A percentile compares a stretch with the other conserved stretches of the same genome.
phyloP scores from a whole-genome alignment of 2,888 invertebrate species.

The Macrosoma leucophasiata region DNA sequence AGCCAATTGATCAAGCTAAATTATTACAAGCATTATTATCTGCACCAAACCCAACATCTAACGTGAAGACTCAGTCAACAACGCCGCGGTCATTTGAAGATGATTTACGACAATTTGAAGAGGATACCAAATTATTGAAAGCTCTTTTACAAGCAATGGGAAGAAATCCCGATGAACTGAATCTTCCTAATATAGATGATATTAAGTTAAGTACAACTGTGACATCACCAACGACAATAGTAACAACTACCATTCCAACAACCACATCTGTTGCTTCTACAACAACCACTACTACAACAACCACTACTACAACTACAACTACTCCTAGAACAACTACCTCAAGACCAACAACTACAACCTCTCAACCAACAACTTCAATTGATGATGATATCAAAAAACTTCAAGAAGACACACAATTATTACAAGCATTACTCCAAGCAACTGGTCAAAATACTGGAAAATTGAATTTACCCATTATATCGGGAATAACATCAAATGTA shows the following conservation, averaged over 20 bases:
- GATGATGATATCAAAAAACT: constrained; percentile 54
- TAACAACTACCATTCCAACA: constrained; percentile 24
- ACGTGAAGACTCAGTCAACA: constrained; percentile 36
- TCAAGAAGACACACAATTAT: constrained; percentile 58
- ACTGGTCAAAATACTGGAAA: constrained; percentile 45
- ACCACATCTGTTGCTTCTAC: constrained; percentile 17
- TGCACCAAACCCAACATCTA: constrained; percentile 39
- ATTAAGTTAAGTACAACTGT: constrained; percentile 25
- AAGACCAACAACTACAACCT: constrained; percentile 27
- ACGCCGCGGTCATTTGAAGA: constrained; percentile 59
- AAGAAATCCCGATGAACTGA: constrained; percentile 54
- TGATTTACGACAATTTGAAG: constrained; percentile 63
- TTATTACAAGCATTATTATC: constrained; percentile 51
- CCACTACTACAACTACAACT: constrained; percentile 29
- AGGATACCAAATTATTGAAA: constrained; percentile 63
- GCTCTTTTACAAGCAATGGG: constrained; percentile 62
- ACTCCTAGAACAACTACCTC: constrained; percentile 21
- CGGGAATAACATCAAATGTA: constrained; percentile 60
- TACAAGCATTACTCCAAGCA: constrained; percentile 62
- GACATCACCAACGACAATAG: constrained; percentile 29
- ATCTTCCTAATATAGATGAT: constrained; percentile 50
- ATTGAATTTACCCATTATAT: constrained; percentile 48
- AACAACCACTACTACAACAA: constrained; percentile 32
- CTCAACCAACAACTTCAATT: constrained; percentile 37
- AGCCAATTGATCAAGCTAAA: constrained; percentile 38